phyloP scores from a whole-genome alignment of 2,113 vertebrate genomes.

The Emydocephalus ijimae region DNA sequence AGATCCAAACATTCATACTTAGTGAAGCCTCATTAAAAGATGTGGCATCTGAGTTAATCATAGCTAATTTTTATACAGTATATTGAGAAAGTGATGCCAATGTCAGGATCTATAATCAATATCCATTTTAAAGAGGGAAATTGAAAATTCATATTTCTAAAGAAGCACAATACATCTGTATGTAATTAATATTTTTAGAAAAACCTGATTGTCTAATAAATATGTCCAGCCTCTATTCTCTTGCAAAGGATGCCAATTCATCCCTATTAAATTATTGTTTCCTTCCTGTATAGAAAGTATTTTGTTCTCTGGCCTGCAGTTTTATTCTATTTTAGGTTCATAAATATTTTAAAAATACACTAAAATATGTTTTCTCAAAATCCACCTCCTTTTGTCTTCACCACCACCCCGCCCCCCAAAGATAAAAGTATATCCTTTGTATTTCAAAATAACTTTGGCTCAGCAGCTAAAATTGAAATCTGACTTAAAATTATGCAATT shows the following conservation, averaged over 20 bases:
- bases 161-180: neutral
- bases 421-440: neutral
- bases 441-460: conserved; percentile 22
- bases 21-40: neutral
- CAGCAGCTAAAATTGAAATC: conserved; percentile 17
- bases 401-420: neutral
- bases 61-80: neutral
- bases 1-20: neutral
- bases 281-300: neutral
- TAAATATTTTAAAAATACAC: neutral
- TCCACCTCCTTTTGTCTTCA: neutral
- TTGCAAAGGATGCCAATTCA: neutral
- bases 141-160: conserved; percentile 38
- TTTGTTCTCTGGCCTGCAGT: neutral
- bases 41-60: neutral
- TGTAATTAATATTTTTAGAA: neutral
- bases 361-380: conserved; percentile 7
- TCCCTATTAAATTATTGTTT: neutral
- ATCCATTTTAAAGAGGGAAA: conserved; percentile 17
- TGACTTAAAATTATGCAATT: conserved; percentile 27
- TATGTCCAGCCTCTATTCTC: neutral
- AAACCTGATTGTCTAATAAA: neutral
- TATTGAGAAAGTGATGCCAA: neutral
- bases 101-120: neutral
- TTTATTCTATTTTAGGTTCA: neutral